These are phyloP conservation scores for Rhabdophis nuchalis DNA, from an alignment of 2,797 vertebrate species.

Conservation along the genomic window DNA sequence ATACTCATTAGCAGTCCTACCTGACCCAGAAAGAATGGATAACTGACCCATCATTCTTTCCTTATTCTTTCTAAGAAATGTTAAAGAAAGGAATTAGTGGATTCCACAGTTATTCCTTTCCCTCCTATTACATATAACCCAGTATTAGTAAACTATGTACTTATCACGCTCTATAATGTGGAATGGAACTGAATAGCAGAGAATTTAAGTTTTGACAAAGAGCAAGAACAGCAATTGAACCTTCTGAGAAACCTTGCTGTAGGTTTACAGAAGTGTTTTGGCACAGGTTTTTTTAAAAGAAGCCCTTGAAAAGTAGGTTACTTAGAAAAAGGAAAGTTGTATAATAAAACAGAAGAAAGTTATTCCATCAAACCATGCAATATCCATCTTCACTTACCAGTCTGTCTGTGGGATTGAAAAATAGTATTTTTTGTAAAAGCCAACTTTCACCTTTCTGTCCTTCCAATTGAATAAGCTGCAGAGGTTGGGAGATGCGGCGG, in stretches of 20 bases:
- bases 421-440: neutral
- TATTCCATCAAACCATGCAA: neutral
- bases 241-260: neutral
- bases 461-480: neutral
- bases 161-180: neutral
- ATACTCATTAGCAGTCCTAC: neutral
- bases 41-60: neutral
- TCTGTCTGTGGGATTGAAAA: neutral
- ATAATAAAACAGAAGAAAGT: neutral
- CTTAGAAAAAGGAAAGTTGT: neutral
- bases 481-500: neutral
- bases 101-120: neutral
- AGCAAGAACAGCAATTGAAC: neutral
- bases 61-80: neutral
- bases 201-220: neutral
- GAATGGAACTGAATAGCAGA: neutral
- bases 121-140: neutral
- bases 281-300: neutral
- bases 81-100: neutral
- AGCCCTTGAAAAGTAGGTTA: neutral
- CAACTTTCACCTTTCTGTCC: neutral
- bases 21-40: neutral
- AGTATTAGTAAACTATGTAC: neutral
- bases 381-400: neutral
- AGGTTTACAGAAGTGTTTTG: neutral